Percentiles rank a stretch among this genome's conserved stretches.
phyloP scores from a whole-genome alignment of 2,888 invertebrate species.

The Ophion ventricosus region DNA sequence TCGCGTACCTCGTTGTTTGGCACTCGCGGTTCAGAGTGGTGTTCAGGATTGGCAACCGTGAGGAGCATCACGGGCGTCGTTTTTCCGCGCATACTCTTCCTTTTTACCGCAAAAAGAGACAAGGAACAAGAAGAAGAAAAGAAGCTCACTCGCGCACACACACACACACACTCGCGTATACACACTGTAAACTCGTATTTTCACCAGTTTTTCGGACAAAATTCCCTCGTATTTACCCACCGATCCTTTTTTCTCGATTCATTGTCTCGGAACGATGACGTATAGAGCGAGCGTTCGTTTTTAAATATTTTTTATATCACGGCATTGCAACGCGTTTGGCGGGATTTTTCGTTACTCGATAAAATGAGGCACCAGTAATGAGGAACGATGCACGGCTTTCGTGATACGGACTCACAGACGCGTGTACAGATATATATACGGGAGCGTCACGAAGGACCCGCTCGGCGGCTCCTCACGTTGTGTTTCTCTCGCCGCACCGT shows the following conservation, averaged over 20 bases:
- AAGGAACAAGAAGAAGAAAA: conserved; percentile 1
- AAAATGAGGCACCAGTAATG: conserved; percentile 8
- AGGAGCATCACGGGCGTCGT: conserved; percentile 63
- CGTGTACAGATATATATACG: neutral
- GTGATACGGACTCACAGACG: neutral
- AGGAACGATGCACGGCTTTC: conserved; percentile 36
- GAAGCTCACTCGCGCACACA: conserved; percentile 6
- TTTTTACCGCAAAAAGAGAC: conserved; percentile 31
- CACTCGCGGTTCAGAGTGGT: conserved; percentile 56
- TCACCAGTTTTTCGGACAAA: neutral
- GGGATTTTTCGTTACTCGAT: conserved; percentile 17
- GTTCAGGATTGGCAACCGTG: conserved; percentile 50
- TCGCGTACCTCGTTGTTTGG: conserved; percentile 65
- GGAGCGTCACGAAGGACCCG: conserved; percentile 38
- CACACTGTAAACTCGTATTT: conserved; percentile 21
- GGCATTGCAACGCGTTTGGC: conserved; percentile 13
- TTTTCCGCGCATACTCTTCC: conserved; percentile 64
- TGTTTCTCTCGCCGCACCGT: conserved; percentile 44
- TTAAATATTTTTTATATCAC: neutral
- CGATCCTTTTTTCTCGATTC: neutral
- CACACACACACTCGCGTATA: neutral
- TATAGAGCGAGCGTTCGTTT: neutral
- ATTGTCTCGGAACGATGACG: conserved; percentile 9
- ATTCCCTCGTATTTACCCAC: neutral
- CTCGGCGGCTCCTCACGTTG: conserved; percentile 47